Evolutionary conservation across 2,113 vertebrate species (phyloP).

Genomic region (Ahaetulla prasina): DNA sequence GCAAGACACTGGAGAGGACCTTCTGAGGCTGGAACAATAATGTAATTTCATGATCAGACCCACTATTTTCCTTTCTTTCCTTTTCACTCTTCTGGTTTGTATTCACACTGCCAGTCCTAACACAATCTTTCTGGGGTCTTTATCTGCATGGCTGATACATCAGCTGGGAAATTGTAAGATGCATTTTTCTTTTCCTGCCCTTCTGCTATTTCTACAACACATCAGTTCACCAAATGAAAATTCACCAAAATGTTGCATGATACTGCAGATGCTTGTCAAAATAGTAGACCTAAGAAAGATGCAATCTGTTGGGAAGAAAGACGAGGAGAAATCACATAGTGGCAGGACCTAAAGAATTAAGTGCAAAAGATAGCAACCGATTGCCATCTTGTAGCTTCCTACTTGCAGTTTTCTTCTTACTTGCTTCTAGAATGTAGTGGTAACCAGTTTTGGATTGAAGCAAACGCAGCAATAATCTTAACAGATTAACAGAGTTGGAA

Average conservation of each 20-base stretch:
- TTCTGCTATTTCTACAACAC: slow-evolving; percentile 28
- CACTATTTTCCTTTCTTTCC: slow-evolving; percentile 21
- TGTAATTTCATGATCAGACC: slow-evolving; percentile 41
- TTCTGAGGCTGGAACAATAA: slow-evolving; percentile 33
- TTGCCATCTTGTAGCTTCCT: background rate
- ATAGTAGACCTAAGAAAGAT: background rate
- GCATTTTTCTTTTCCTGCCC: background rate
- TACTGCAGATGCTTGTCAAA: background rate
- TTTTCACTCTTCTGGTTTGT: slow-evolving; percentile 28
- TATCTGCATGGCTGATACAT: slow-evolving; percentile 4
- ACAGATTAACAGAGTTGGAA: too few relatives aligned
- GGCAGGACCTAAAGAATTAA: background rate
- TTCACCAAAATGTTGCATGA: background rate
- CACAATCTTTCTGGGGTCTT: slow-evolving; percentile 19
- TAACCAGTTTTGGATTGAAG: background rate
- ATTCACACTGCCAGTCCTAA: slow-evolving; percentile 18
- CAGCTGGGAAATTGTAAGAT: slow-evolving; percentile 13
- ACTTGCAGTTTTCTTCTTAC: background rate
- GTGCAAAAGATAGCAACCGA: background rate
- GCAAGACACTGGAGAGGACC: slow-evolving; percentile 20
- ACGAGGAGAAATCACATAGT: background rate
- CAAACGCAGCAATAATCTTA: background rate
- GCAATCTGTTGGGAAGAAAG: background rate
- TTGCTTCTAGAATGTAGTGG: background rate
- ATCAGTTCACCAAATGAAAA: background rate